These are phyloP conservation scores for Aythya baeri DNA, from an alignment of 2,113 vertebrate genomes.

Conservation along the genomic window DNA sequence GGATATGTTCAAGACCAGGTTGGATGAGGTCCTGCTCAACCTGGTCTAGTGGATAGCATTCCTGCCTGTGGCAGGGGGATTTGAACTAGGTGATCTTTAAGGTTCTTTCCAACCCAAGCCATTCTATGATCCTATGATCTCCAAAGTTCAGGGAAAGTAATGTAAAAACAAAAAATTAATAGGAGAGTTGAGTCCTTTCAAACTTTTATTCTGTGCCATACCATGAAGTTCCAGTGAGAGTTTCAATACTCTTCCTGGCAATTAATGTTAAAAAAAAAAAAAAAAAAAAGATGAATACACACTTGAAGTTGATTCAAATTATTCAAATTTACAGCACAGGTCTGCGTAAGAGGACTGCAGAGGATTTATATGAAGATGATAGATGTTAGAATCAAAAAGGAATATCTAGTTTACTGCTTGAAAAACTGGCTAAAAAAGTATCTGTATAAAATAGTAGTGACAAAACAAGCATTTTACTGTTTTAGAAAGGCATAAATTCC, in stretches of 20 bases:
- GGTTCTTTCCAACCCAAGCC: no score
- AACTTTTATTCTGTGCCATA: not conserved
- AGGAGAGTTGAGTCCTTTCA: not conserved
- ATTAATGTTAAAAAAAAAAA: not conserved
- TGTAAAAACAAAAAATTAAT: not conserved
- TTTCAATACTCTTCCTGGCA: not conserved
- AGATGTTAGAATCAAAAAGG: not conserved
- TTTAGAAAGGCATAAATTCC: constrained; percentile 50
- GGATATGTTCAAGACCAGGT: no score
- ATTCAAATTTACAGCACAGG: not conserved
- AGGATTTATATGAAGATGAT: constrained; percentile 18
- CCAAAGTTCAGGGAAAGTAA: not conserved
- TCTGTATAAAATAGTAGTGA: not conserved
- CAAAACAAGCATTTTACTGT: constrained; percentile 46
- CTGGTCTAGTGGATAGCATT: no score
- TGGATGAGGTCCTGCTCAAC: no score
- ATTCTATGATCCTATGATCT: no score
- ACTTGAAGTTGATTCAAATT: not conserved
- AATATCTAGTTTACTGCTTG: not conserved
- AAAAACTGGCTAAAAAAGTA: not conserved
- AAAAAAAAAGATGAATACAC: constrained; percentile 1
- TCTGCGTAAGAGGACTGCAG: not conserved
- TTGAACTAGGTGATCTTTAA: no score
- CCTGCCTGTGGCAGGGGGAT: no score
- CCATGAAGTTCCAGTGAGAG: not conserved